Evolutionary conservation across 2,113 vertebrate species (phyloP).

Genomic region (Lycaon pictus): DNA sequence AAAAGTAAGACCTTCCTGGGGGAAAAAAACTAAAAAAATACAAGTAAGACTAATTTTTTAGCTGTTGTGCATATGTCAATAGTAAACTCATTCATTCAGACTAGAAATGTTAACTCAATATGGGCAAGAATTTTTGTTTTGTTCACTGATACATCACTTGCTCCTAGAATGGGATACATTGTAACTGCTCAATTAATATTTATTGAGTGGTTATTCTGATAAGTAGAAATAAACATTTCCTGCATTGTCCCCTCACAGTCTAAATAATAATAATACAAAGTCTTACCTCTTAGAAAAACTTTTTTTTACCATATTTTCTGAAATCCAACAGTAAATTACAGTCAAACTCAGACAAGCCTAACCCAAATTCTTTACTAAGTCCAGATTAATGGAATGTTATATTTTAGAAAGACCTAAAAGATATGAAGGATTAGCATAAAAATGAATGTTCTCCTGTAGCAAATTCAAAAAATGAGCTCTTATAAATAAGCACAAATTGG

Average conservation of each 20-base stretch:
- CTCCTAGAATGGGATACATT: background rate
- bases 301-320: background rate
- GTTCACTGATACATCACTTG: background rate
- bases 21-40: background rate
- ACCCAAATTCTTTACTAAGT: background rate
- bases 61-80: background rate
- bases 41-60: conserved; percentile 5
- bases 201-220: background rate
- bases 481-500: background rate
- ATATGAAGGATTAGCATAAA: background rate
- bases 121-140: conserved; percentile 10
- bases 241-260: background rate
- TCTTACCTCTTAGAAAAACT: background rate
- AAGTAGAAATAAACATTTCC: background rate
- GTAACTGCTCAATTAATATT: background rate
- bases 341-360: conserved; percentile 40
- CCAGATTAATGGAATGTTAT: conserved; percentile 1
- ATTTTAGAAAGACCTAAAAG: background rate
- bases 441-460: background rate
- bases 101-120: background rate
- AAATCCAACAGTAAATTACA: conserved; percentile 23
- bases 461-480: conserved; percentile 22
- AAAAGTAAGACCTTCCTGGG: background rate
- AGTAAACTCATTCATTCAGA: conserved; percentile 31
- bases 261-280: conserved; percentile 22